phyloP scores from a whole-genome alignment of 2,797 vertebrate genomes.

The Coregonus ussuriensis region DNA sequence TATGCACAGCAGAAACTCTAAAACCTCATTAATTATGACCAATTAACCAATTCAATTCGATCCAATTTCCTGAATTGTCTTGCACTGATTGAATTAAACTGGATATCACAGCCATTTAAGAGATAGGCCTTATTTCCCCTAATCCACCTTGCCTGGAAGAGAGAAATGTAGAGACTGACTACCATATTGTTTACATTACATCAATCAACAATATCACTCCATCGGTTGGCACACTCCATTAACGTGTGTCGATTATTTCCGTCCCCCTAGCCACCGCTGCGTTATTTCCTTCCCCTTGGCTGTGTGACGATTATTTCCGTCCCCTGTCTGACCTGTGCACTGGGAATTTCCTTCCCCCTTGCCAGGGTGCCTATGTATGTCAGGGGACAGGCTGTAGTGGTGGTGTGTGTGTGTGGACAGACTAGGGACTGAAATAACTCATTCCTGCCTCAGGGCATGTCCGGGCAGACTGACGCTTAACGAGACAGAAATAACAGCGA shows the following conservation, averaged over 20 bases:
- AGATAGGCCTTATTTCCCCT: not conserved
- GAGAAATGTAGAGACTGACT: not conserved
- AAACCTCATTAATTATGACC: not conserved
- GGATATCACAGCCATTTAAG: not conserved
- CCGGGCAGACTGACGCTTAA: conserved; percentile 47
- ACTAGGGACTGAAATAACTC: conserved; percentile 52
- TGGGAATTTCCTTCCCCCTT: not conserved
- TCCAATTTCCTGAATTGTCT: not conserved
- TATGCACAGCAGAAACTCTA: no score
- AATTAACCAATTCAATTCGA: not conserved
- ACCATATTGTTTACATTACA: not conserved
- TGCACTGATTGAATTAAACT: not conserved
- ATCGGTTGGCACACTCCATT: no score
- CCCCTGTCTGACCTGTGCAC: not conserved
- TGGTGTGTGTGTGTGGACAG: conserved; percentile 35
- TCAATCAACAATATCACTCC: not conserved
- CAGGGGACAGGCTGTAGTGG: conserved; percentile 24
- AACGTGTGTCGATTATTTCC: not conserved
- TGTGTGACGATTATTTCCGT: not conserved
- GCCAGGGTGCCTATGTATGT: conserved; percentile 29
- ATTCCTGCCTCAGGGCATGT: conserved; percentile 41
- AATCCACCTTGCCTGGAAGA: not conserved
- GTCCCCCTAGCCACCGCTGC: not conserved
- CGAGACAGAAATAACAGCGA: conserved; percentile 55
- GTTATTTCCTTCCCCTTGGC: no score